Percentiles rank a stretch among this genome's conserved stretches.
Conservation (phyloP, 2,797 vertebrate genomes). For the Cynopterus sphinx region DNA sequence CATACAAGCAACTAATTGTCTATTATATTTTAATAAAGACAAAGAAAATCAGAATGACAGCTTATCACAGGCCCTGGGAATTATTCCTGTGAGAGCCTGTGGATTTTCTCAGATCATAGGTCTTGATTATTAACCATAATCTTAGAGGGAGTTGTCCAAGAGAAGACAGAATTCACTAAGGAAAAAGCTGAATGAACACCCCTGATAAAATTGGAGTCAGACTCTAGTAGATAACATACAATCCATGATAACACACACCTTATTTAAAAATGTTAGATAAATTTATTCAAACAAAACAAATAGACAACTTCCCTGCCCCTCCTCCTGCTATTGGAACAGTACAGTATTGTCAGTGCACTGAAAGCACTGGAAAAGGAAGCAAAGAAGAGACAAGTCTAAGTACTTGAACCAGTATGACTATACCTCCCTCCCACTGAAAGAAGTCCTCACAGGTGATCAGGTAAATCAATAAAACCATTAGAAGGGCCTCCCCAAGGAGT, state of each 20-base stretch:
- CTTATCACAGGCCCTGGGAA: neutral
- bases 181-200: neutral
- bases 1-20: too few relatives aligned
- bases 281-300: neutral
- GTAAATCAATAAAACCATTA: neutral
- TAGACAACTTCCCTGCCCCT: neutral
- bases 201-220: neutral
- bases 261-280: neutral
- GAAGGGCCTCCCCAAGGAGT: neutral
- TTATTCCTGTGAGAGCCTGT: neutral
- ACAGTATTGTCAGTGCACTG: neutral
- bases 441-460: neutral
- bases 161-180: neutral
- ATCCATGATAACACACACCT: neutral
- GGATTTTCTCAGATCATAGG: neutral
- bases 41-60: neutral
- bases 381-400: neutral
- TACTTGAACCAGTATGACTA: neutral
- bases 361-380: neutral
- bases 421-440: neutral
- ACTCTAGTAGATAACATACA: neutral
- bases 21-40: too few relatives aligned
- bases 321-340: neutral
- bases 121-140: neutral
- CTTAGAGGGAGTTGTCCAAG: neutral